These are phyloP conservation scores for Antedon mediterranea DNA, from an alignment of 53 echinoderm and acorn worm genomes.

Conservation along the genomic window DNA sequence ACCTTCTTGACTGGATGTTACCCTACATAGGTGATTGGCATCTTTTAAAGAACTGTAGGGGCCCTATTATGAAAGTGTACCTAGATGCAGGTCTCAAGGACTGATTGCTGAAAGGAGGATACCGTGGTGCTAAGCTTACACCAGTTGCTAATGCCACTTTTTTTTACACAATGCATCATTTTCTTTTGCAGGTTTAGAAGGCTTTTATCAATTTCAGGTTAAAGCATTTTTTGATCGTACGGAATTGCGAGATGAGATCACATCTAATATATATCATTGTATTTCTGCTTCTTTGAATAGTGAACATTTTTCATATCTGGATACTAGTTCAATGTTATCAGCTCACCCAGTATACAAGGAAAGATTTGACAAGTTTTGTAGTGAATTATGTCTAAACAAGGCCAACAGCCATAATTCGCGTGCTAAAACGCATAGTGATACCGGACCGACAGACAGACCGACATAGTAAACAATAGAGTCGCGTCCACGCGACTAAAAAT, in stretches of 20 bases:
- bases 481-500: too few relatives aligned
- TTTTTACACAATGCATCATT: conserved; percentile 23
- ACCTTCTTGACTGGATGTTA: not conserved
- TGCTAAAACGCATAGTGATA: too few relatives aligned
- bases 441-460: too few relatives aligned
- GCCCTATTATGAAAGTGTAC: conserved; percentile 16
- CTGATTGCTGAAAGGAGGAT: not conserved
- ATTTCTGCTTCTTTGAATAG: not conserved
- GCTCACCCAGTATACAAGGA: not conserved
- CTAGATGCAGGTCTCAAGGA: conserved; percentile 12
- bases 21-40: conserved; percentile 3
- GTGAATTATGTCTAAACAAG: not conserved
- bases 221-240: not conserved
- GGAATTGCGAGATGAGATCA: not conserved
- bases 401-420: too few relatives aligned
- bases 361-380: not conserved
- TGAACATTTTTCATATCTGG: not conserved
- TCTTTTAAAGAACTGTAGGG: not conserved
- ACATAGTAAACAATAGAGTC: too few relatives aligned
- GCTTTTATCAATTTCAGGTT: conserved; percentile 5
- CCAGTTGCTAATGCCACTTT: conserved; percentile 11
- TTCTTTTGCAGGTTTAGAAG: conserved; percentile 22
- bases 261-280: not conserved
- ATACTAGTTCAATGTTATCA: not conserved
- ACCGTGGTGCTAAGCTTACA: conserved; percentile 10